These are phyloP conservation scores for Hyperoodon ampullatus DNA, from an alignment of 2,113 vertebrate genomes.

Conservation along the genomic window DNA sequence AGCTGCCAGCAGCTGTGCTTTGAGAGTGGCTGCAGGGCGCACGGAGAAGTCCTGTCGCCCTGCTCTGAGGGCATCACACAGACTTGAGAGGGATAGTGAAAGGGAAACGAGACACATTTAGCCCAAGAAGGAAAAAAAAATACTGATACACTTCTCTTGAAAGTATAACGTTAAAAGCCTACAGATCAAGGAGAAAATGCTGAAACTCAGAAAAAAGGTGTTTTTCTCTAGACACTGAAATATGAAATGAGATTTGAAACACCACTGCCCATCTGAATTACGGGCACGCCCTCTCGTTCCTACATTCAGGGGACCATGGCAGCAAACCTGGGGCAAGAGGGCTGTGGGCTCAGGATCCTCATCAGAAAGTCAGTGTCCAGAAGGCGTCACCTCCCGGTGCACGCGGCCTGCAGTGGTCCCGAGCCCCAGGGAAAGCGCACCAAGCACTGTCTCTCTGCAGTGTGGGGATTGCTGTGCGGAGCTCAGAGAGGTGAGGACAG, in stretches of 20 bases:
- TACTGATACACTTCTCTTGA: neutral
- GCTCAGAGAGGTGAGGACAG: constrained; percentile 50
- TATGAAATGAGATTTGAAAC: neutral
- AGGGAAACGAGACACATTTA: neutral
- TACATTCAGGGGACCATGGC: neutral
- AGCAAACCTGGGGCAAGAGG: neutral
- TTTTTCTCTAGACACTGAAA: neutral
- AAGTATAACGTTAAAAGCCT: neutral
- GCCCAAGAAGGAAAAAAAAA: neutral
- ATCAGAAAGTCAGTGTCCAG: constrained; percentile 36
- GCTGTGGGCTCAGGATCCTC: neutral
- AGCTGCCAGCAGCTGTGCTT: neutral
- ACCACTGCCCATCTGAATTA: neutral
- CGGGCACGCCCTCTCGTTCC: neutral
- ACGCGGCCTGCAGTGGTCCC: constrained; percentile 36
- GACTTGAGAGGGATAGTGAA: neutral
- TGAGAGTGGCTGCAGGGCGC: rapidly evolving
- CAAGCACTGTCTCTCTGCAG: constrained; percentile 49
- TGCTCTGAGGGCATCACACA: neutral
- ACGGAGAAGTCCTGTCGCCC: neutral
- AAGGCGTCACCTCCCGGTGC: constrained; percentile 42
- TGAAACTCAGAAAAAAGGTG: neutral
- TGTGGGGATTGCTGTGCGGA: constrained; percentile 45
- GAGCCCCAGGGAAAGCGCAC: constrained; percentile 50
- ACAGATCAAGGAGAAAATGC: neutral